phyloP scores from a whole-genome alignment of 2,113 vertebrate species.

The Plecotus auritus region DNA sequence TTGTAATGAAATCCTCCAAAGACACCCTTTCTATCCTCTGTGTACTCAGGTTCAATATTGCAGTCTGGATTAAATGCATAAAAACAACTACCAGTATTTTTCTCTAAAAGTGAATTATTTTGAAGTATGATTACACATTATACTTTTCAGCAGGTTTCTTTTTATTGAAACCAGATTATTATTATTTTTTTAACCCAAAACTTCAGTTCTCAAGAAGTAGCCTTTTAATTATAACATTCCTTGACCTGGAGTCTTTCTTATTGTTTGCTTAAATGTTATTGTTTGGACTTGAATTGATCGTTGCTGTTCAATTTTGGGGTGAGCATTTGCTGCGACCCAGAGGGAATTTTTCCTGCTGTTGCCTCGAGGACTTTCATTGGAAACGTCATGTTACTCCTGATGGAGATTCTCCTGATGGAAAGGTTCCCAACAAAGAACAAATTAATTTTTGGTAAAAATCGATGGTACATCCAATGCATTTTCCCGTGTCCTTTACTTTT shows the following conservation, averaged over 20 bases:
- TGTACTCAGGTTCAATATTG: background rate
- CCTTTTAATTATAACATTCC: constrained; percentile 75
- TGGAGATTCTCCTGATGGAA: constrained; percentile 74
- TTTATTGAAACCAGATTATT: background rate
- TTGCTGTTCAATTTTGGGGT: constrained; percentile 47
- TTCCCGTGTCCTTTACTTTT: constrained; percentile 45
- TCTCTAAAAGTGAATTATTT: constrained; percentile 44
- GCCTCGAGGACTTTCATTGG: constrained; percentile 66
- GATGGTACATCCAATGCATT: constrained; percentile 34
- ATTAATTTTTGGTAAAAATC: constrained; percentile 76
- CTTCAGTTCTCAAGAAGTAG: constrained; percentile 45
- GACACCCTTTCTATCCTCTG: background rate
- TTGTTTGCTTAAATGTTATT: constrained; percentile 75
- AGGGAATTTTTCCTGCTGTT: constrained; percentile 63
- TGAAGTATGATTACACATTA: constrained; percentile 24
- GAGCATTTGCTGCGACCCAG: constrained; percentile 56
- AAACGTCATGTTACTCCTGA: constrained; percentile 69
- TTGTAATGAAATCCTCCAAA: background rate
- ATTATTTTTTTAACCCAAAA: background rate
- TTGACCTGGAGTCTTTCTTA: constrained; percentile 58
- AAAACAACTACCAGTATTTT: background rate
- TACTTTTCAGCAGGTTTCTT: background rate
- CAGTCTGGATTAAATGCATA: background rate
- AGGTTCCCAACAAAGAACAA: constrained; percentile 68
- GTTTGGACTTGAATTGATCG: constrained; percentile 69